Evolutionary conservation across 2,888 invertebrate species (phyloP).

Genomic region (Ochropacha duplaris): DNA sequence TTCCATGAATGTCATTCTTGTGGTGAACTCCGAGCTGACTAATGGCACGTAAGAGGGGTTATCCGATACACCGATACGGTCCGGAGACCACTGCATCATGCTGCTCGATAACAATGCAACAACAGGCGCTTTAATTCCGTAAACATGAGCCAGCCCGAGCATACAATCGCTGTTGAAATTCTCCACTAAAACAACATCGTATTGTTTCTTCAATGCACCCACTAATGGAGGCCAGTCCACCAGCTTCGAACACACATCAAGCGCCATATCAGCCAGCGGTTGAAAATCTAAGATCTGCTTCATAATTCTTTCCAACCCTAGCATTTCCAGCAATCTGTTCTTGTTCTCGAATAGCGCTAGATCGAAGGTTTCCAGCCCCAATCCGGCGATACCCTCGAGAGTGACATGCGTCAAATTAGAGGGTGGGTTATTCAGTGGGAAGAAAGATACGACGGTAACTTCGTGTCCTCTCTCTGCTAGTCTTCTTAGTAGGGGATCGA

Average conservation of each 20-base stretch:
- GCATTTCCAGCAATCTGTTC: conserved; percentile 35
- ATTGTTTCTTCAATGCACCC: conserved; percentile 68
- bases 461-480: conserved; percentile 84
- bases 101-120: conserved; percentile 81
- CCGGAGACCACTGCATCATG: conserved; percentile 81
- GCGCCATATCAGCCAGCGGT: conserved; percentile 56
- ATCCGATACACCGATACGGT: conserved; percentile 69
- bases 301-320: conserved; percentile 50
- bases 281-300: conserved; percentile 50
- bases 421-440: conserved; percentile 75
- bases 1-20: conserved; percentile 77
- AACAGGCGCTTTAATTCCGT: conserved; percentile 78
- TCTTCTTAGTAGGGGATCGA: conserved; percentile 78
- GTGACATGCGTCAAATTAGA: conserved; percentile 71
- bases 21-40: conserved; percentile 71
- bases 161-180: conserved; percentile 86
- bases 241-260: conserved; percentile 61
- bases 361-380: conserved; percentile 62
- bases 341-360: conserved; percentile 48
- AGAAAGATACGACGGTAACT: conserved; percentile 84
- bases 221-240: conserved; percentile 61
- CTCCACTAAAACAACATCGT: conserved; percentile 85
- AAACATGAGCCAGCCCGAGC: conserved; percentile 82
- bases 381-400: conserved; percentile 61
- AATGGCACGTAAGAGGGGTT: conserved; percentile 81